Conservation (phyloP, 2,888 invertebrate genomes). For the Pollenia labialis region DNA sequence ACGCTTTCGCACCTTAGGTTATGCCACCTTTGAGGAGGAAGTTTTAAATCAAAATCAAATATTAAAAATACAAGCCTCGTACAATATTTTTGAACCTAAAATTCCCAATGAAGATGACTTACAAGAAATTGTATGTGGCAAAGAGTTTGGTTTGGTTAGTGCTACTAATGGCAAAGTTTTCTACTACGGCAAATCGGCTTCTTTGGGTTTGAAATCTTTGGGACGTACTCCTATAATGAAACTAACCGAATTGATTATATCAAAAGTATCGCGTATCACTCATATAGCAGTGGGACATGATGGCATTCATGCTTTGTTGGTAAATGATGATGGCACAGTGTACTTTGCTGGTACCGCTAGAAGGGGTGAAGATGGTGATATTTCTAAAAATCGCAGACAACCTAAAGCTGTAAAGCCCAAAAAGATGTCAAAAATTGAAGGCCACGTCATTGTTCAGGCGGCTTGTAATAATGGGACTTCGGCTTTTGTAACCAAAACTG, state of each 20-base stretch:
- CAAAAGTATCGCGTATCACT: conserved; percentile 89
- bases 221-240: conserved; percentile 83
- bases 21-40: conserved; percentile 89
- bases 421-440: conserved; percentile 95
- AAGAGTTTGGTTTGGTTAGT: conserved; percentile 94
- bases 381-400: conserved; percentile 90
- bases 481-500: conserved; percentile 95
- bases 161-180: conserved; percentile 95
- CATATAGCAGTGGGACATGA: conserved; percentile 97
- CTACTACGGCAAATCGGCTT: conserved; percentile 94
- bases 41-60: conserved; percentile 84
- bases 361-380: conserved; percentile 97
- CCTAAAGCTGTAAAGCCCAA: conserved; percentile 96
- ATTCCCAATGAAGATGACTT: conserved; percentile 91
- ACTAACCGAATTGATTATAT: conserved; percentile 86
- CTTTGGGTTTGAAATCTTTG: conserved; percentile 91
- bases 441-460: conserved; percentile 91
- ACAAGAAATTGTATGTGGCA: conserved; percentile 91
- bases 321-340: conserved; percentile 96
- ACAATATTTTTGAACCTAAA: conserved; percentile 86
- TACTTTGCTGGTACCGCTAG: conserved; percentile 93
- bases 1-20: conserved; percentile 91
- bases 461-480: conserved; percentile 98
- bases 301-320: conserved; percentile 94
- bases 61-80: conserved; percentile 85